Conservation (phyloP, 1,140 invertebrate genomes). For the Aricia agestis region DNA sequence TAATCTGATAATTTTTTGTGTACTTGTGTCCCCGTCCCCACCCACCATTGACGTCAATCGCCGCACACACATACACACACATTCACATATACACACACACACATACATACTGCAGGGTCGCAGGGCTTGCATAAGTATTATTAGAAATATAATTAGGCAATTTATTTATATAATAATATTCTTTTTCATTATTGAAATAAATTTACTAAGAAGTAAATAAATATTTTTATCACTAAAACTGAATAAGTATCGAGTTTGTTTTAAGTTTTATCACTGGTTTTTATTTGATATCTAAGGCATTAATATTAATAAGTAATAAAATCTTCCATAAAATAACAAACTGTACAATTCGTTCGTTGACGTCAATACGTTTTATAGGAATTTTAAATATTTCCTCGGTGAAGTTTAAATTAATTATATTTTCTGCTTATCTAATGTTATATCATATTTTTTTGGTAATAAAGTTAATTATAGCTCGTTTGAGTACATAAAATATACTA, state of each 20-base stretch:
- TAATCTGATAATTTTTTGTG: constrained; percentile 55
- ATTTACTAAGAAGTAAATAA: too few species aligned
- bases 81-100: constrained; percentile 38
- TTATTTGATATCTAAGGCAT: neutral
- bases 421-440: neutral
- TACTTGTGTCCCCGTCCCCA: constrained; percentile 42
- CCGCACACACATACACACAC: constrained; percentile 41
- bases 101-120: constrained; percentile 37
- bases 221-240: too few species aligned
- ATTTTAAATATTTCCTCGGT: neutral
- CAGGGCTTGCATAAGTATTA: constrained; percentile 38
- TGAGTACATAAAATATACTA: neutral
- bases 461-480: too few species aligned
- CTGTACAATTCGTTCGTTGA: neutral
- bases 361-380: neutral
- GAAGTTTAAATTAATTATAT: neutral
- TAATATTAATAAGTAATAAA: neutral
- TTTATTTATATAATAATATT: neutral
- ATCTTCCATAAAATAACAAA: neutral
- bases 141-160: neutral
- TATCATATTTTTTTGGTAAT: neutral
- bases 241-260: neutral
- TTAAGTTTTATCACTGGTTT: neutral
- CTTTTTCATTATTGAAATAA: too few species aligned
- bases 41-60: constrained; percentile 63